These are phyloP conservation scores for Phyllopteryx taeniolatus DNA, from an alignment of 2,113 vertebrate genomes.

Conservation along the genomic window DNA sequence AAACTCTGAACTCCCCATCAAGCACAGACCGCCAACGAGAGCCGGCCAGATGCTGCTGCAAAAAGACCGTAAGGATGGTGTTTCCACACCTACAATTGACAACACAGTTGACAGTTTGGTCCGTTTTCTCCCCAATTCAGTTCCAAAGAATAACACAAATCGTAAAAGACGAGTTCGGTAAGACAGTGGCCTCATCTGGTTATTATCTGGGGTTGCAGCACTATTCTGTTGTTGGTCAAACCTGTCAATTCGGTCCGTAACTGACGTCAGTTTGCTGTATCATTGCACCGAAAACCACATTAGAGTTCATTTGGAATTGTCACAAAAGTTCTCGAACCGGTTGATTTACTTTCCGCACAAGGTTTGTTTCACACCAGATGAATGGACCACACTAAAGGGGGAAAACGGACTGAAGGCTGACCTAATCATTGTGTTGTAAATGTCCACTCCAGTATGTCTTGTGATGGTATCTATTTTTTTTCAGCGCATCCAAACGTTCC, in stretches of 20 bases:
- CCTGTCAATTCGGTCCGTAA: no score
- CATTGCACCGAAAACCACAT: no score
- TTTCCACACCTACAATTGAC: neutral
- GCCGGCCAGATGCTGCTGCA: slow-evolving; percentile 35
- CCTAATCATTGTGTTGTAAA: neutral
- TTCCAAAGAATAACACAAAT: neutral
- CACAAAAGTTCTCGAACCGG: no score
- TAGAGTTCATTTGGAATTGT: no score
- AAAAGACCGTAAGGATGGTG: slow-evolving; percentile 58
- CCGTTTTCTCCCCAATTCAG: neutral
- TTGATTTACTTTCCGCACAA: no score
- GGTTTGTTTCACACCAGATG: no score
- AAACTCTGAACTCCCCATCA: slow-evolving; percentile 73
- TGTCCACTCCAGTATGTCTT: neutral
- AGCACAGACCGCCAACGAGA: slow-evolving; percentile 67
- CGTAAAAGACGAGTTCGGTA: no score
- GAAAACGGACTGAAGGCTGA: neutral
- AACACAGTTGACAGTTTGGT: neutral
- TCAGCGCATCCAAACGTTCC: slow-evolving; percentile 61
- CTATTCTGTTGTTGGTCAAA: no score
- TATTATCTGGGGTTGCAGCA: no score
- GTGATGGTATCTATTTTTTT: neutral
- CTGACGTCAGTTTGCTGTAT: no score
- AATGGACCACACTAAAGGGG: no score
- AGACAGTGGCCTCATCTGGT: no score